Evolutionary conservation across 2,797 vertebrate genomes (phyloP), one percentile per base, ranked within the genome.

Genomic region (Lates japonicus): DNA sequence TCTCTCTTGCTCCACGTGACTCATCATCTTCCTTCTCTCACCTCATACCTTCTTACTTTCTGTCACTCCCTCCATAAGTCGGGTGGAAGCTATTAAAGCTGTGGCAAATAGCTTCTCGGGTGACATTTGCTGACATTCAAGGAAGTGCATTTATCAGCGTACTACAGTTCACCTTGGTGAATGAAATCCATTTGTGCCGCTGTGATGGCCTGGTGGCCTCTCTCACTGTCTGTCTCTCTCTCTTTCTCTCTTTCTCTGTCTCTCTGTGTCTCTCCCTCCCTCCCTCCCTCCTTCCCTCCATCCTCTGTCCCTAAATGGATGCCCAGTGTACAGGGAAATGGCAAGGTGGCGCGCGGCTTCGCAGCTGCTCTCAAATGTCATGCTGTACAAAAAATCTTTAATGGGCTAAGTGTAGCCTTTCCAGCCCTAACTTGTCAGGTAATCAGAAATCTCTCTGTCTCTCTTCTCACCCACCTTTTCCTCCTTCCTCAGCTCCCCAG

Each of bases 51-150:
- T 95, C 95, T 95, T 96, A 93, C 93, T 96, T 97, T 93, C 94
- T 94, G 96, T 95, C 96, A 82, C 89, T 88, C 90, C 88, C 94
- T 97, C 96, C 93, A 93, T 95, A 95, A 96, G 95, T 95, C 95
- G 94, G 93, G 90, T 29, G 94, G 95, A 95, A 96, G 96, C 97
- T 96, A 96, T 97, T 97, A 96, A 95, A 97, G 96, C 94, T 94
- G 96, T 96, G 96, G 96, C 95, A 98, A 99, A 98, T 97, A 97
- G 97, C 97, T 98, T 97, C 97, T 97, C 95, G 94, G 94, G 96
- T 99, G 98, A 99, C 98, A 99, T 99, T 99, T 99, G 97, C 97
- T 99, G 98, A 98, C 98, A 99, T 99, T 99, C 97, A 98, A 96
- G 95, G 95, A 96, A 97, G 96, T 97, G 96, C 97, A 97, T 98